Evolutionary conservation across 2,113 vertebrate species (phyloP).

Genomic region (Rhipidura dahli): DNA sequence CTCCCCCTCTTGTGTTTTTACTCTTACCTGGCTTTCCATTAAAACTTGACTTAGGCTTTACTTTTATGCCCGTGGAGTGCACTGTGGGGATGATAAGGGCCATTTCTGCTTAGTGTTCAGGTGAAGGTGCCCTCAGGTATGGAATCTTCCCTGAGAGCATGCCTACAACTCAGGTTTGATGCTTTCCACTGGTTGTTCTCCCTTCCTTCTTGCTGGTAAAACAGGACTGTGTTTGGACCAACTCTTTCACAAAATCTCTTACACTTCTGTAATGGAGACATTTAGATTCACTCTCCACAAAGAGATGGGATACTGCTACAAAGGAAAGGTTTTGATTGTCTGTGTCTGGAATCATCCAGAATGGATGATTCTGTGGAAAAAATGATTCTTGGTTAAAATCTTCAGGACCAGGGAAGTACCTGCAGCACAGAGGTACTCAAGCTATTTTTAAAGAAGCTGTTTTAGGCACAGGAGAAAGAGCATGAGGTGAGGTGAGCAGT

Average conservation of each 20-base stretch:
- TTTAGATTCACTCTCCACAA: neutral
- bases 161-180: neutral
- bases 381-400: neutral
- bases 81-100: neutral
- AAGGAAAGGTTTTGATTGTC: neutral
- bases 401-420: neutral
- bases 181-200: neutral
- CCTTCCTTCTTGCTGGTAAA: neutral
- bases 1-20: neutral
- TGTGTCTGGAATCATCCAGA: neutral
- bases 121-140: neutral
- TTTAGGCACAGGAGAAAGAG: neutral
- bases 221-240: neutral
- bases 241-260: neutral
- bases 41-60: neutral
- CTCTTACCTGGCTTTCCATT: neutral
- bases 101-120: neutral
- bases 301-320: neutral
- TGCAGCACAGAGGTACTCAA: neutral
- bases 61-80: neutral
- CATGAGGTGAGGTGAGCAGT: neutral
- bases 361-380: neutral
- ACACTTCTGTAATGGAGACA: neutral
- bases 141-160: neutral
- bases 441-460: neutral